Evolutionary conservation across 1,140 invertebrate species (phyloP), one percentile per base, ranked within the genome.

Genomic region (Popillia japonica): DNA sequence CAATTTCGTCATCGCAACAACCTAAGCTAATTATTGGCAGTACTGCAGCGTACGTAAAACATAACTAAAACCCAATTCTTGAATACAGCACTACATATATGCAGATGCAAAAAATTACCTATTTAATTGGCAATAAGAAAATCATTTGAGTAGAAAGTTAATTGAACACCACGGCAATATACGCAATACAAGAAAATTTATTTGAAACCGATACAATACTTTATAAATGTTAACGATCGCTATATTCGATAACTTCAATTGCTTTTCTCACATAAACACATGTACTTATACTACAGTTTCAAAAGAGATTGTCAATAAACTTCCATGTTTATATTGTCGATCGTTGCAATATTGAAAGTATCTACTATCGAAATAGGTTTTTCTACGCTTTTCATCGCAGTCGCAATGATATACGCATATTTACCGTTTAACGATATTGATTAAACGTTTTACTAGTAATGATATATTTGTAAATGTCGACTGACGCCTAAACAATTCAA

Each of bases 401-500:
- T 64, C 59, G 7, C 59, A 8, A 64, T 64, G 59, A 64, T 64
- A 64, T 64, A 64, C 59, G 59, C 17, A 7, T 64, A 64, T 64
- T 64, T 64, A 64, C 59, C 59, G 59, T 27, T 20, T 20, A 64
- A 64, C 22, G 59, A 64, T 64, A 27, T 20, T 64, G 59, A 64
- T 64, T 64, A 27, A 64, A 64, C 59, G 59, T 64, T 22, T 20
- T 27, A 27, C 59, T n/a, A 10, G 17, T 64, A 64, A 64, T 64
- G 23, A 64, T 64, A 64, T 64, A 64, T 64, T 64, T 64, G 17
- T 22, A 64, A 64, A 64, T 64, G 59, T 64, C 59, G 59, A 64
- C 59, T 64, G 59, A 64, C 59, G 59, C 59, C 59, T 64, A 64
- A 64, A 64, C 59, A 64, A 64, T 64, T 64, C 59, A 64, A 27